A percentile compares a stretch with the other conserved stretches of the same genome.
Evolutionary conservation across 2,888 invertebrate genomes (phyloP).

Genomic region (Adelphocoris suturalis): DNA sequence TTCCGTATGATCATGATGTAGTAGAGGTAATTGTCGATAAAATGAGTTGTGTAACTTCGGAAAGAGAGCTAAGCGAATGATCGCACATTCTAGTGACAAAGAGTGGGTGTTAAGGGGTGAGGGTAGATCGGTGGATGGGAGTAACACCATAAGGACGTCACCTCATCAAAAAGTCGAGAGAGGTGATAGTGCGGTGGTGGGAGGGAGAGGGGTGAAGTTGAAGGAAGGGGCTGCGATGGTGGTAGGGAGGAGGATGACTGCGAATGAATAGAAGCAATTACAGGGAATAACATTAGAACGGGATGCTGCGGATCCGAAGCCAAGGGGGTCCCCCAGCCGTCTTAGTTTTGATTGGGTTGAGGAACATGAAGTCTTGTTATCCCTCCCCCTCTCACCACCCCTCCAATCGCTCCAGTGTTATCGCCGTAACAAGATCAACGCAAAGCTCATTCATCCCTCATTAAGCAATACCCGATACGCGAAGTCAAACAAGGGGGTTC

Average conservation of each 20-base stretch:
- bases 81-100: no score
- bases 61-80: no score
- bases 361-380: slow-evolving; percentile 59
- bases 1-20: no score
- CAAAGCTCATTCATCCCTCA: slow-evolving; percentile 63
- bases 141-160: slow-evolving; percentile 25
- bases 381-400: no score
- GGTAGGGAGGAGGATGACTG: neutral
- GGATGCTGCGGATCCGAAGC: neutral
- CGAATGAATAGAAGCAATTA: slow-evolving; percentile 71
- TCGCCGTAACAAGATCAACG: slow-evolving; percentile 66
- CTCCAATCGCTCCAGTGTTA: slow-evolving; percentile 2
- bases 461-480: slow-evolving; percentile 63
- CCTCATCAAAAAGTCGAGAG: slow-evolving; percentile 3
- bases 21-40: no score
- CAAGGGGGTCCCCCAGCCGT: neutral
- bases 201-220: neutral
- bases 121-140: neutral
- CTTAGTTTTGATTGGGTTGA: slow-evolving; percentile 67
- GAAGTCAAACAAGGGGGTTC: neutral
- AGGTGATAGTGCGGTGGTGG: no score
- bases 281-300: slow-evolving; percentile 67
- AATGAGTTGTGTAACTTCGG: no score
- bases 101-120: neutral
- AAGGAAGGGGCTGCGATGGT: neutral